Evolutionary conservation across 2,797 vertebrate genomes (phyloP).

Genomic region (Paguma larvata): DNA sequence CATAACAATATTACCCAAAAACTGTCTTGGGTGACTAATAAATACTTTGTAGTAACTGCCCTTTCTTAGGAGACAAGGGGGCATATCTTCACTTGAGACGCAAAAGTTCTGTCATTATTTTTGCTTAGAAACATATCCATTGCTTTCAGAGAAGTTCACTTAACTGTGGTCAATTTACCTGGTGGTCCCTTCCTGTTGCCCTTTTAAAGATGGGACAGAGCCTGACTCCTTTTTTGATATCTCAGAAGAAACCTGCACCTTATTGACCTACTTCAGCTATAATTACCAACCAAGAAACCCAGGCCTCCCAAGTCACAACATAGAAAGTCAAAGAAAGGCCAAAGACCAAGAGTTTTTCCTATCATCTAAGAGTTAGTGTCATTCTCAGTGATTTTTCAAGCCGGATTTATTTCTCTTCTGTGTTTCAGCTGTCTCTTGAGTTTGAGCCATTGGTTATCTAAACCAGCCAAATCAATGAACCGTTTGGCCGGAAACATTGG

Average conservation of each 20-base stretch:
- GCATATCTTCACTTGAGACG: background rate
- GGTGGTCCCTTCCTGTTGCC: background rate
- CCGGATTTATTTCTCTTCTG: background rate
- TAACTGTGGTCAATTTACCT: background rate
- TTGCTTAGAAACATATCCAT: background rate
- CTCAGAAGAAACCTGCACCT: background rate
- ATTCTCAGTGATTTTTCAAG: background rate
- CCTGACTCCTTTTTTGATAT: background rate
- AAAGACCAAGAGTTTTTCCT: background rate
- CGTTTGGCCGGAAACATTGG: background rate
- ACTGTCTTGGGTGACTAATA: background rate
- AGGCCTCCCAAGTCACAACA: background rate
- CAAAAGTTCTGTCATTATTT: background rate
- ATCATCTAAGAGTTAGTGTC: background rate
- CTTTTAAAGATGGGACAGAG: background rate
- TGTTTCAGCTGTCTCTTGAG: background rate
- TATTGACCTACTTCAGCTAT: background rate
- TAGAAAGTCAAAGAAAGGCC: background rate
- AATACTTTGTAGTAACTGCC: background rate
- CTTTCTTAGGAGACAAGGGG: background rate
- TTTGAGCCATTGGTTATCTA: background rate
- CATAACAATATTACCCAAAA: background rate
- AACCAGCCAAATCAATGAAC: background rate
- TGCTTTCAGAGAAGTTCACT: background rate
- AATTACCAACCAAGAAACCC: background rate